A percentile compares a stretch with the other conserved stretches of the same genome.
Conservation (phyloP, 2,113 vertebrate genomes). For the Tonatia bakeri region DNA sequence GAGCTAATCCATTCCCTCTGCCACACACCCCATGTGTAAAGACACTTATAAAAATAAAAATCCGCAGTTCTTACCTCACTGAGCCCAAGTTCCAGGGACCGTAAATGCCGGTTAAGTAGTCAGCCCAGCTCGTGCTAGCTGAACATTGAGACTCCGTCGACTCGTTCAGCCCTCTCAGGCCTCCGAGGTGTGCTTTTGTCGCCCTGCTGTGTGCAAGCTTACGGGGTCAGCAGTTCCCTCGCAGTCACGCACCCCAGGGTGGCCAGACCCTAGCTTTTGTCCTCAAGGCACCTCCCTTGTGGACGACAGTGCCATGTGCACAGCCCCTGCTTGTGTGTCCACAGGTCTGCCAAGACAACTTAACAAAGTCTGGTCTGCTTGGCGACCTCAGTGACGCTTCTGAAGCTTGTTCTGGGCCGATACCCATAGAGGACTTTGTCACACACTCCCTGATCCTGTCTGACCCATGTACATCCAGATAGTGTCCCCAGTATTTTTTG, state of each 20-base stretch:
- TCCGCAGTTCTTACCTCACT: not conserved
- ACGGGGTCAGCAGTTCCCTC: fast-evolving
- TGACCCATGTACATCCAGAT: not conserved
- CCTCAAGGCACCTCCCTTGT: not conserved
- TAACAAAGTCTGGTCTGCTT: not conserved
- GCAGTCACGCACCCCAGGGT: fast-evolving
- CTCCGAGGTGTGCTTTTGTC: not conserved
- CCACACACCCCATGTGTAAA: not conserved
- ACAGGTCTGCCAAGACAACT: not conserved
- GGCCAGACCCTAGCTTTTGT: not conserved
- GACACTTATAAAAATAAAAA: not conserved
- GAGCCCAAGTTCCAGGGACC: not conserved
- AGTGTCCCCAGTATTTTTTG: not conserved
- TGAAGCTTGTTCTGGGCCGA: not conserved
- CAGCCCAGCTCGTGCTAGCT: not conserved
- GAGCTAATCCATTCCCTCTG: not conserved
- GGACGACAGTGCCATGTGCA: not conserved
- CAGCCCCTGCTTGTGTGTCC: not conserved
- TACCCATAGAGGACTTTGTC: fast-evolving
- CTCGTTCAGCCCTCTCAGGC: not conserved
- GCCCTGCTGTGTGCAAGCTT: not conserved
- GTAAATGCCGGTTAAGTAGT: not conserved
- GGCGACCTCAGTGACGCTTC: not conserved
- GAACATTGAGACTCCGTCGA: fast-evolving
- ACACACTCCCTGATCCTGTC: not conserved